These are phyloP conservation scores for Seira ritae DNA, from an alignment of 2,888 invertebrate genomes.

Conservation along the genomic window DNA sequence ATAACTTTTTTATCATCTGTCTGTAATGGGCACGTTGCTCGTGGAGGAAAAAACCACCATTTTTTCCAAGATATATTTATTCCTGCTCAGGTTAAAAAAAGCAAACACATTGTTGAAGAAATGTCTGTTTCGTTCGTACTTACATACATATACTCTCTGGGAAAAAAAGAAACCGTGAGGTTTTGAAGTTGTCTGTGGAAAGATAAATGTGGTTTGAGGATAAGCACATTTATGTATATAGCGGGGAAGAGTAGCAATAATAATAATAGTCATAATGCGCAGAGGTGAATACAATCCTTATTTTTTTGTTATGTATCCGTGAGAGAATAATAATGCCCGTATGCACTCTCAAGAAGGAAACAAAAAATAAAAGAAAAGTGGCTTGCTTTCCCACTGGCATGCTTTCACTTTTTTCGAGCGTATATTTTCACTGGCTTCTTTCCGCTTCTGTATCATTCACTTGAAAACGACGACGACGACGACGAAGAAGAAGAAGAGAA, in stretches of 20 bases:
- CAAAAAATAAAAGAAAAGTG: neutral
- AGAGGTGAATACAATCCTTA: no score
- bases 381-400: conserved; percentile 9
- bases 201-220: conserved; percentile 54
- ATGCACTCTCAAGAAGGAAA: no score
- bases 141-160: no score
- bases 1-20: conserved; percentile 65
- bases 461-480: no score
- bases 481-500: no score
- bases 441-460: neutral
- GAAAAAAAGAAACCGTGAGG: no score
- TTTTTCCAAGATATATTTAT: neutral
- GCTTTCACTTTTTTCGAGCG: conserved; percentile 10
- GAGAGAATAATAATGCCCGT: no score
- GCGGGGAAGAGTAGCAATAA: no score
- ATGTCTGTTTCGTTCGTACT: no score
- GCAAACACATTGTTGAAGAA: neutral
- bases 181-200: no score
- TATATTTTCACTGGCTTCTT: neutral
- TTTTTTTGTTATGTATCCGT: no score
- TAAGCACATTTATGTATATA: conserved; percentile 29
- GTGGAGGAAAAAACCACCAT: neutral
- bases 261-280: no score
- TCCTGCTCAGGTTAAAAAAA: neutral
- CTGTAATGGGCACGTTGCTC: conserved; percentile 30